Conservation (phyloP, 2,888 invertebrate species). For the Parelbella ahira region DNA sequence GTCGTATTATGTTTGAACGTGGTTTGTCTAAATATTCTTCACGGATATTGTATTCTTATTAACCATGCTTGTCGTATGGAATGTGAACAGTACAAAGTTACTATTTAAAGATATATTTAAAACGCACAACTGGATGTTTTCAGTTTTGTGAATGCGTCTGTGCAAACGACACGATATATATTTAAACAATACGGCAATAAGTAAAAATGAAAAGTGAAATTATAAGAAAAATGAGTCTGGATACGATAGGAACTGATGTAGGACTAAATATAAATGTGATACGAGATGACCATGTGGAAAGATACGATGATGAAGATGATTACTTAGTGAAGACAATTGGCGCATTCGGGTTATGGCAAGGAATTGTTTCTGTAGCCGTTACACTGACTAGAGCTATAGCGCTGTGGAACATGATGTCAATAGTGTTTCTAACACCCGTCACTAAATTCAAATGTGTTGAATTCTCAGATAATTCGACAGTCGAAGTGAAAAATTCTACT, state of each 20-base stretch:
- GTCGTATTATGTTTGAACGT: no score
- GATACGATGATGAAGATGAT: constrained; percentile 43
- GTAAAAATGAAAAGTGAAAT: constrained; percentile 17
- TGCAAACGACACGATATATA: constrained; percentile 4
- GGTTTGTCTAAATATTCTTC: constrained; percentile 7
- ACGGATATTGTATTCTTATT: constrained; percentile 2
- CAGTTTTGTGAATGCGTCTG: constrained; percentile 2
- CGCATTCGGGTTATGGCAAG: constrained; percentile 49
- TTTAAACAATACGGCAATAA: background rate
- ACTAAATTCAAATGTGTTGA: constrained; percentile 44
- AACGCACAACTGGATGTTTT: constrained; percentile 1
- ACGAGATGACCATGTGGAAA: no score
- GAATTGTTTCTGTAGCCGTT: constrained; percentile 33
- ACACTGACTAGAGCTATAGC: constrained; percentile 38
- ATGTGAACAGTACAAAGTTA: constrained; percentile 5
- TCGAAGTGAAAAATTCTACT: constrained; percentile 37
- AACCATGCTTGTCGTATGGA: constrained; percentile 1
- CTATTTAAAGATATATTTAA: constrained; percentile 7
- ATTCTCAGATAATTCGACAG: constrained; percentile 35
- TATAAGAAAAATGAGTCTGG: constrained; percentile 4
- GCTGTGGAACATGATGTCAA: constrained; percentile 43
- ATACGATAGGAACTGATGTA: constrained; percentile 1
- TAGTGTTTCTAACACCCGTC: constrained; percentile 47
- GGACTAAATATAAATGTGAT: background rate
- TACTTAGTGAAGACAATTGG: constrained; percentile 52